Conservation (phyloP, 2,113 vertebrate species). For the Bothrops jararaca region DNA sequence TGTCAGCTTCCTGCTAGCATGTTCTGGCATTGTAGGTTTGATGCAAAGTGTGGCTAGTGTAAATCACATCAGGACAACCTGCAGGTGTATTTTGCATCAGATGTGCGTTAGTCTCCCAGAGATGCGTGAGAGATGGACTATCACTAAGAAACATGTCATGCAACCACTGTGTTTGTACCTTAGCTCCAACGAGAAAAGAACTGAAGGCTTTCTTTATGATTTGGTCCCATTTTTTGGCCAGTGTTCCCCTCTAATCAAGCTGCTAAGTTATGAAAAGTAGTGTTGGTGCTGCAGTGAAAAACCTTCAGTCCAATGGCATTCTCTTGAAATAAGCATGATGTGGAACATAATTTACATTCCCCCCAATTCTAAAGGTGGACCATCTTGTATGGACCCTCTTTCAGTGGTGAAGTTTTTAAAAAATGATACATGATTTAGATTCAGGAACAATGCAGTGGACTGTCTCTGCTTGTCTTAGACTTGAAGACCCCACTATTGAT, state of each 20-base stretch:
- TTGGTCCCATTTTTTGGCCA: neutral
- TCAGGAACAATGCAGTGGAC: neutral
- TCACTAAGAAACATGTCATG: too few species aligned
- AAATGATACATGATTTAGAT: too few species aligned
- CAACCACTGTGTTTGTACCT: too few species aligned
- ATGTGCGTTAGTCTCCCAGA: neutral
- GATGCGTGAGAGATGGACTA: neutral
- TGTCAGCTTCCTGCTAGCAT: neutral
- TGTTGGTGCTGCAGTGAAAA: neutral
- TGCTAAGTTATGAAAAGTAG: neutral
- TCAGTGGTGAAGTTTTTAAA: neutral
- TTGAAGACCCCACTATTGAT: constrained; percentile 46
- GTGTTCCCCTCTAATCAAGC: neutral
- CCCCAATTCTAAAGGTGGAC: neutral
- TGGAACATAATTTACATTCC: neutral
- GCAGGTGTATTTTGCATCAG: neutral
- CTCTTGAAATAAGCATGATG: neutral
- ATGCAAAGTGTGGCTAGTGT: neutral
- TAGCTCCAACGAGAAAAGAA: neutral
- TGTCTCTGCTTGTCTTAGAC: constrained; percentile 55
- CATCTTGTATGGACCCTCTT: neutral
- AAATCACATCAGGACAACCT: neutral
- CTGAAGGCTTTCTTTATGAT: neutral
- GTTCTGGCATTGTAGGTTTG: neutral
- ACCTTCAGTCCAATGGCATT: neutral